phyloP scores from a whole-genome alignment of 2,113 vertebrate genomes.

The Zosterops borbonicus region DNA sequence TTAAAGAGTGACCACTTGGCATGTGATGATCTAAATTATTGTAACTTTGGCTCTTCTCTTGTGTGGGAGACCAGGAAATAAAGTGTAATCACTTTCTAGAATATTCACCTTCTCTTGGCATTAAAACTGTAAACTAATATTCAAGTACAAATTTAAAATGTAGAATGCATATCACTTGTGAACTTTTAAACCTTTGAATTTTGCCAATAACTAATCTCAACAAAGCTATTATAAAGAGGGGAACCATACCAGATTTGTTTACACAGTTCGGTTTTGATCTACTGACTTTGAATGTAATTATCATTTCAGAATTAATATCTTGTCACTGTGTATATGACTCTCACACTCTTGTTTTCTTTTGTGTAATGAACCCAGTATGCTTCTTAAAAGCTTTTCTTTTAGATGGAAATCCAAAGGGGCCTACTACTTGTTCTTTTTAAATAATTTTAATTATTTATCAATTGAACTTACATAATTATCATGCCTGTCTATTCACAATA shows the following conservation, averaged over 20 bases:
- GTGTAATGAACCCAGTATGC: neutral
- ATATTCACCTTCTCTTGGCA: neutral
- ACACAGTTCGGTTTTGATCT: slow-evolving; percentile 39
- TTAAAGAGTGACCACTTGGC: neutral
- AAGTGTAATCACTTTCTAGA: neutral
- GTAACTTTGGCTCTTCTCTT: neutral
- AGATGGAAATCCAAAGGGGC: neutral
- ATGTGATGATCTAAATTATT: neutral
- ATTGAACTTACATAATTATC: neutral
- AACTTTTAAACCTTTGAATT: slow-evolving; percentile 23
- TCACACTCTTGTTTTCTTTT: neutral
- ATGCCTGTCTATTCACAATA: neutral
- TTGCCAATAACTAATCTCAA: slow-evolving; percentile 1
- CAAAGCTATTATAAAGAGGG: slow-evolving; percentile 29
- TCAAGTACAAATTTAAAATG: neutral
- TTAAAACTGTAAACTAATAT: neutral
- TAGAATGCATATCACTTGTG: neutral
- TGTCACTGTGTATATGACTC: neutral
- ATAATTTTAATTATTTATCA: slow-evolving; percentile 50
- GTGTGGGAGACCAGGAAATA: neutral
- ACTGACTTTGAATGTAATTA: slow-evolving; percentile 51
- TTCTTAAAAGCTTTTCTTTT: slow-evolving; percentile 6
- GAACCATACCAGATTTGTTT: slow-evolving; percentile 38
- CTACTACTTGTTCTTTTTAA: neutral
- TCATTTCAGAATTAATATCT: slow-evolving; percentile 40